phyloP scores from a whole-genome alignment of 2,797 vertebrate species.

The Columba guinea region DNA sequence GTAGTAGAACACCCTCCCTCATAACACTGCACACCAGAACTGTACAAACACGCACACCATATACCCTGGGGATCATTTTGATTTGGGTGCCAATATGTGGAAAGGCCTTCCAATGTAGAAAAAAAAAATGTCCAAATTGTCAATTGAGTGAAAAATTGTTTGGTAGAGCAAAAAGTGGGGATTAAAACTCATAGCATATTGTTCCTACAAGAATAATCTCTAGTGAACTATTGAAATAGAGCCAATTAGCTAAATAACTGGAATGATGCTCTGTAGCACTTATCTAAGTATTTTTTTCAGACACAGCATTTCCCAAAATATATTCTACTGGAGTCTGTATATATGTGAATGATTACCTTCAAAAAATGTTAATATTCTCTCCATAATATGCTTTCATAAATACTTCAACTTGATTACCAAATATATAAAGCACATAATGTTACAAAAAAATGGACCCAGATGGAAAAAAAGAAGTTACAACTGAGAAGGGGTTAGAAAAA shows the following conservation, averaged over 20 bases:
- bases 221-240: not conserved
- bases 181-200: not conserved
- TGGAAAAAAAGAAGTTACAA: not conserved
- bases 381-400: constrained; percentile 2
- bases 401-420: not conserved
- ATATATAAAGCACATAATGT: constrained; percentile 24
- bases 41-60: not conserved
- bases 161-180: not conserved
- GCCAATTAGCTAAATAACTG: not conserved
- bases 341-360: not conserved
- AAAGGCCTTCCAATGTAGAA: not conserved
- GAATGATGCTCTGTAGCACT: not conserved
- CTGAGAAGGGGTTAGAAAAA: not conserved
- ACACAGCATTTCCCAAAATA: not conserved
- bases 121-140: not conserved
- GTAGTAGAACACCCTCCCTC: not conserved
- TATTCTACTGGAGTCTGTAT: not conserved
- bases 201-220: not conserved
- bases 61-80: not conserved
- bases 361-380: not conserved
- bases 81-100: not conserved
- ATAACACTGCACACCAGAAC: not conserved
- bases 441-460: constrained; percentile 18
- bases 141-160: not conserved
- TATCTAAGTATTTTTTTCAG: not conserved